Percentiles rank a stretch among this genome's conserved stretches.
These are phyloP conservation scores for Lottia scabra DNA, from an alignment of 2,888 invertebrate genomes.

Conservation along the genomic window DNA sequence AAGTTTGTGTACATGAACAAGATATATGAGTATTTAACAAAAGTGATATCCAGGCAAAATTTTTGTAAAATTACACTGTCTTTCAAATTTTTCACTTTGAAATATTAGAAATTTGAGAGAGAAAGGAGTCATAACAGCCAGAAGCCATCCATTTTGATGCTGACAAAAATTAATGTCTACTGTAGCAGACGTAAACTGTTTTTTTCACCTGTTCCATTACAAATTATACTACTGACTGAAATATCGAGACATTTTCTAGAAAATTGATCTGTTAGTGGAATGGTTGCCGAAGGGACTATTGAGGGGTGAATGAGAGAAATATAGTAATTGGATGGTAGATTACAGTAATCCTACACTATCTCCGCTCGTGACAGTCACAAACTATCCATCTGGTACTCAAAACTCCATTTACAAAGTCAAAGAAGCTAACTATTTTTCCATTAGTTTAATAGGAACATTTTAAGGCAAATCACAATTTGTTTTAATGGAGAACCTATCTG, in stretches of 20 bases:
- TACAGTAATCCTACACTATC: not conserved
- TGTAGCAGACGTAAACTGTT: not conserved
- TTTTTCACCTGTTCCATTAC: not conserved
- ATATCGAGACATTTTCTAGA: not conserved
- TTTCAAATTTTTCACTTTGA: too few relatives aligned
- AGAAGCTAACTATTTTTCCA: not conserved
- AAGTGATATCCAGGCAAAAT: too few relatives aligned
- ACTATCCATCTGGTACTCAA: not conserved
- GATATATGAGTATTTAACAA: too few relatives aligned
- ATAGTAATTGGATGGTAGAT: constrained; percentile 4
- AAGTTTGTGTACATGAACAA: too few relatives aligned
- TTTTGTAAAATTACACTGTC: too few relatives aligned
- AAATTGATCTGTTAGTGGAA: not conserved
- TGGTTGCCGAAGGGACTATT: not conserved
- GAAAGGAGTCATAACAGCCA: too few relatives aligned
- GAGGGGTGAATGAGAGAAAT: not conserved
- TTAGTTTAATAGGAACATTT: not conserved
- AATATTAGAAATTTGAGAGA: too few relatives aligned
- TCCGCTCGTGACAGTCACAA: not conserved
- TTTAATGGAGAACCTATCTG: too few relatives aligned
- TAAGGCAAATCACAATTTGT: too few relatives aligned
- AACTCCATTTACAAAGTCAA: not conserved
- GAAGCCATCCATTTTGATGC: too few relatives aligned
- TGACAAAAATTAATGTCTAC: too few relatives aligned
- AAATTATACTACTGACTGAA: not conserved